Evolutionary conservation across 2,113 vertebrate genomes (phyloP).

Genomic region (Ochotona princeps): DNA sequence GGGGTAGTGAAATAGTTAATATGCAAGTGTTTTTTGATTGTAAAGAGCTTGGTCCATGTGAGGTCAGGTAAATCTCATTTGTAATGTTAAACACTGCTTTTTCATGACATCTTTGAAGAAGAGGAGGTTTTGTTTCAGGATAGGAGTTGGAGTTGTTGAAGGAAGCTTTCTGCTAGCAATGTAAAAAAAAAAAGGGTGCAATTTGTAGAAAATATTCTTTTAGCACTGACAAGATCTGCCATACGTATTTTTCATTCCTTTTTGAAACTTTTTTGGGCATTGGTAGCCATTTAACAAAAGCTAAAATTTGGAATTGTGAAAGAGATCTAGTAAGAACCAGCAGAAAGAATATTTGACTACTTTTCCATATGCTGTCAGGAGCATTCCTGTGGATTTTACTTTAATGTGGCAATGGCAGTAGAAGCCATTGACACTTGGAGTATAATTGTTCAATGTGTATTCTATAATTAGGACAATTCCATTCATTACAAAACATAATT

Average conservation of each 20-base stretch:
- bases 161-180: not conserved
- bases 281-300: constrained; percentile 13
- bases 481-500: constrained; percentile 48
- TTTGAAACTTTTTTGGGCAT: not conserved
- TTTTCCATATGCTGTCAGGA: constrained; percentile 42
- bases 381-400: not conserved
- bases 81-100: not conserved
- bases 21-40: not conserved
- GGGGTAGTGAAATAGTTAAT: not conserved
- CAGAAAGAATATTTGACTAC: not conserved
- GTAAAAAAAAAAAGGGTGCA: constrained; percentile 16
- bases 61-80: not conserved
- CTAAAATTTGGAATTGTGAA: constrained; percentile 44
- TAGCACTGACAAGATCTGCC: not conserved
- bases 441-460: constrained; percentile 32
- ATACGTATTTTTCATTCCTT: not conserved
- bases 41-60: not conserved
- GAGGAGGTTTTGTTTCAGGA: not conserved
- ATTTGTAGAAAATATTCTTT: not conserved
- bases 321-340: constrained; percentile 43
- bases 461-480: not conserved
- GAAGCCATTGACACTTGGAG: constrained; percentile 17
- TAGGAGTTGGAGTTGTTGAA: not conserved
- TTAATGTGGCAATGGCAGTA: constrained; percentile 14
- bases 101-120: not conserved